phyloP scores from a whole-genome alignment of 2,888 invertebrate genomes.

The Eudemis profundana region DNA sequence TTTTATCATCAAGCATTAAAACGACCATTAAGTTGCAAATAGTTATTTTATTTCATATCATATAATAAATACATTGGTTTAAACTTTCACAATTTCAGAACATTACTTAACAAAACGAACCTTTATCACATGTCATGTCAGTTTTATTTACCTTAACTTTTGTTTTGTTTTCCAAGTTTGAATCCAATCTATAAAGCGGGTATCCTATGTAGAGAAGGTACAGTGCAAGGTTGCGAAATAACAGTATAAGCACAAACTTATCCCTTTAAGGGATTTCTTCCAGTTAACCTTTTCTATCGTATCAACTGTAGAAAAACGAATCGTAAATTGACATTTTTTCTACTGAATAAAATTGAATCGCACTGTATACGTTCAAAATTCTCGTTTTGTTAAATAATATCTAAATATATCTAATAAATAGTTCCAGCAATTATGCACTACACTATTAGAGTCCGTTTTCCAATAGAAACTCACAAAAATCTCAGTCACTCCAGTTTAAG shows the following conservation, averaged over 20 bases:
- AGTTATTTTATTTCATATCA: constrained; percentile 12
- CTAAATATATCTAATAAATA: not conserved
- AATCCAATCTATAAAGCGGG: no score
- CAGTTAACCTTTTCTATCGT: no score
- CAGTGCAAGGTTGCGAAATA: no score
- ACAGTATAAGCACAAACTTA: no score
- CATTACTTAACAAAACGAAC: not conserved
- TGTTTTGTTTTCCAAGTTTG: no score
- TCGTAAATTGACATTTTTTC: no score
- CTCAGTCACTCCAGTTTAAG: no score
- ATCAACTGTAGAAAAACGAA: no score
- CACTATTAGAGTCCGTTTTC: not conserved
- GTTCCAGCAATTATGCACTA: not conserved
- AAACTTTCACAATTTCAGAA: not conserved
- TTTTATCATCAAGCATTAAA: not conserved
- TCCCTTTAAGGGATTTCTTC: no score
- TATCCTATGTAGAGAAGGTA: no score
- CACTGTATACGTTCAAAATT: not conserved
- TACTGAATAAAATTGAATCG: no score
- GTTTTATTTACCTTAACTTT: not conserved
- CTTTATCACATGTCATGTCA: not conserved
- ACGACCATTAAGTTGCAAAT: constrained; percentile 12
- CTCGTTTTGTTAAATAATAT: not conserved
- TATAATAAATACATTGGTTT: constrained; percentile 4
- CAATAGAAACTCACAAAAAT: no score